Conservation (phyloP, 2,888 invertebrate species). For the Cataglyphis albicans region DNA sequence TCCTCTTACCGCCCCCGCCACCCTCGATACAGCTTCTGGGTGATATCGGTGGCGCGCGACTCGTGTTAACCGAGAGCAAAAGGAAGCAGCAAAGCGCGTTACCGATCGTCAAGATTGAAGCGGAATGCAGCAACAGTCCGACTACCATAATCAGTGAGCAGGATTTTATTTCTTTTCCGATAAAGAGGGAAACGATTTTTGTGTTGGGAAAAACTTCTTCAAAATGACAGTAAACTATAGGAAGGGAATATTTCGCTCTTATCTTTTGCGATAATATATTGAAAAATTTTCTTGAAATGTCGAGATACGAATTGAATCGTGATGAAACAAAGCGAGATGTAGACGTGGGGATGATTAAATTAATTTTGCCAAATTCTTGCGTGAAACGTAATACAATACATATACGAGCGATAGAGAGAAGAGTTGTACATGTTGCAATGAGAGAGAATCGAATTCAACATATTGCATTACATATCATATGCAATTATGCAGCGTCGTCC, state of each 20-base stretch:
- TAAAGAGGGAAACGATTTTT: not conserved
- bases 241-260: not conserved
- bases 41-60: conserved; percentile 87
- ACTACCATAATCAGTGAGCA: conserved; percentile 83
- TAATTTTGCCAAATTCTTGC: not conserved
- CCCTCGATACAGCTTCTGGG: conserved; percentile 89
- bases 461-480: not conserved
- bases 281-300: not conserved
- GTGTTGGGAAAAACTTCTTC: not conserved
- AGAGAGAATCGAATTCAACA: not conserved
- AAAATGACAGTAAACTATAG: not conserved
- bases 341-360: not conserved
- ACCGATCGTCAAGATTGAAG: conserved; percentile 91
- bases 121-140: conserved; percentile 87
- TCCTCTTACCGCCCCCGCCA: conserved; percentile 88
- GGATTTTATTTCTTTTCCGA: not conserved
- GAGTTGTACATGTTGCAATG: no score
- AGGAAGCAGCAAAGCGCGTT: conserved; percentile 88
- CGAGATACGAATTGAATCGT: no score
- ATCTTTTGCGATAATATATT: not conserved
- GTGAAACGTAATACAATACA: no score
- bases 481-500: conserved; percentile 82
- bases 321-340: not conserved
- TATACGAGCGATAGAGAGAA: not conserved
- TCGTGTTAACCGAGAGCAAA: conserved; percentile 88